Percentiles rank a stretch among this genome's conserved stretches.
Conservation (phyloP, 2,797 vertebrate species). For the Gobionotothen gibberifrons region DNA sequence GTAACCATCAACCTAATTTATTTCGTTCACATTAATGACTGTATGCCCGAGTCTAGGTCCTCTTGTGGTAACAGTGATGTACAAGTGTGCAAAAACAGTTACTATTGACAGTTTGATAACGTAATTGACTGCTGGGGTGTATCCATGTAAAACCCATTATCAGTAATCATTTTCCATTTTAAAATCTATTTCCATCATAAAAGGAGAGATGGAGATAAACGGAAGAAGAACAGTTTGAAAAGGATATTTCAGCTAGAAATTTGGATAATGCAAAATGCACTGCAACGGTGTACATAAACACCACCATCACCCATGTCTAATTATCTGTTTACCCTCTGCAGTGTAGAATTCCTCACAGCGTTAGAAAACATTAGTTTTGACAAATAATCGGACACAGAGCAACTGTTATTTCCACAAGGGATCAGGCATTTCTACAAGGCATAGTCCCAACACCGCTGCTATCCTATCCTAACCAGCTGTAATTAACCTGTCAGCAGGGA, state of each 20-base stretch:
- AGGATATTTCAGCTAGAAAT: slow-evolving; percentile 1
- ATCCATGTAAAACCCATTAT: slow-evolving; percentile 22
- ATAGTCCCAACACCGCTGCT: slow-evolving; percentile 45
- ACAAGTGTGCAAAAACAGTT: too few relatives aligned
- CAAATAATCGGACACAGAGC: slow-evolving; percentile 40
- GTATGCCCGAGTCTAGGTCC: too few relatives aligned
- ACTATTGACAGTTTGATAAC: too few relatives aligned
- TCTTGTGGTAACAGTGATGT: too few relatives aligned
- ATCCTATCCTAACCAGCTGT: slow-evolving; percentile 72
- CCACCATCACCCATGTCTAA: slow-evolving; percentile 13
- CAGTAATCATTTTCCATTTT: slow-evolving; percentile 12
- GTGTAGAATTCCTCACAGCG: slow-evolving; percentile 22
- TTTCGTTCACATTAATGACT: too few relatives aligned
- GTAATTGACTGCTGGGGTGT: background rate
- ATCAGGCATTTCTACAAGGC: slow-evolving; percentile 18
- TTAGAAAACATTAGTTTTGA: slow-evolving; percentile 32
- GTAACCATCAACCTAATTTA: too few relatives aligned
- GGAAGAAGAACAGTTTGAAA: slow-evolving; percentile 1
- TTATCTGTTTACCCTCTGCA: background rate
- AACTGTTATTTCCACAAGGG: slow-evolving; percentile 28
- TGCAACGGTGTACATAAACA: background rate
- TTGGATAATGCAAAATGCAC: slow-evolving; percentile 16
- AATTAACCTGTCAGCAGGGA: slow-evolving; percentile 77
- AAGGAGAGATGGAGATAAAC: background rate
- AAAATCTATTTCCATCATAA: slow-evolving; percentile 13